Evolutionary conservation across 2,113 vertebrate genomes (phyloP).

Genomic region (Micronisus gabar): DNA sequence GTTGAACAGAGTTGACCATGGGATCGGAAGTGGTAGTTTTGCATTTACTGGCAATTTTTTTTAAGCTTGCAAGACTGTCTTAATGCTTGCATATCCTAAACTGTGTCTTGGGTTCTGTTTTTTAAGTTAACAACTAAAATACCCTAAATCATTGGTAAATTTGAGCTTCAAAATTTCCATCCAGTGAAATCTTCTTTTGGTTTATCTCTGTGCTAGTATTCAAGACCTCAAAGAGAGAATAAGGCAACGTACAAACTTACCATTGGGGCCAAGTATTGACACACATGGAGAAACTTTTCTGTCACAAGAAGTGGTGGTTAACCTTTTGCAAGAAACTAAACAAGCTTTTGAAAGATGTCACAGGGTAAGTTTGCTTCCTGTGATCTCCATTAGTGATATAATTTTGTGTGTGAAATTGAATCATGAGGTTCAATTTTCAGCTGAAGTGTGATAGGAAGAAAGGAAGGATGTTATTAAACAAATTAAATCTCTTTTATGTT

Average conservation of each 20-base stretch:
- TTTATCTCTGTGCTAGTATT: conserved; percentile 77
- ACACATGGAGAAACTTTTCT: conserved; percentile 97
- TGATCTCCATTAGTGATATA: not conserved
- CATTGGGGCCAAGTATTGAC: conserved; percentile 93
- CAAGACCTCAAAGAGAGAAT: conserved; percentile 97
- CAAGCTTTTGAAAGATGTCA: conserved; percentile 98
- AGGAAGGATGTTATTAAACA: not conserved
- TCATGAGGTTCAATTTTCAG: not conserved
- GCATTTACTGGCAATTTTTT: not conserved
- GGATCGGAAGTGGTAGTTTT: not conserved
- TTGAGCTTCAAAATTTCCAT: not conserved
- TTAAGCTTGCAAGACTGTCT: conserved; percentile 31
- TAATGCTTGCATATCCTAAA: conserved; percentile 38
- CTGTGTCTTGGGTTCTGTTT: conserved; percentile 15
- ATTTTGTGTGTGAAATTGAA: not conserved
- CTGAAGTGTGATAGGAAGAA: not conserved
- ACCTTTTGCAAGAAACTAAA: conserved; percentile 95
- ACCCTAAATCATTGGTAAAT: not conserved
- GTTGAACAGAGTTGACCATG: not conserved
- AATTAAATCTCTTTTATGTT: not conserved
- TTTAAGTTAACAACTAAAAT: conserved; percentile 26
- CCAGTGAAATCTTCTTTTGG: not conserved
- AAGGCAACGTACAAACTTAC: conserved; percentile 91
- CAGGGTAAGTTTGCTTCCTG: conserved; percentile 78
- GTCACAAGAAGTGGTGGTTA: conserved; percentile 96